These are phyloP conservation scores for Chironomus riparius DNA, from an alignment of 2,888 invertebrate species.

Conservation along the genomic window DNA sequence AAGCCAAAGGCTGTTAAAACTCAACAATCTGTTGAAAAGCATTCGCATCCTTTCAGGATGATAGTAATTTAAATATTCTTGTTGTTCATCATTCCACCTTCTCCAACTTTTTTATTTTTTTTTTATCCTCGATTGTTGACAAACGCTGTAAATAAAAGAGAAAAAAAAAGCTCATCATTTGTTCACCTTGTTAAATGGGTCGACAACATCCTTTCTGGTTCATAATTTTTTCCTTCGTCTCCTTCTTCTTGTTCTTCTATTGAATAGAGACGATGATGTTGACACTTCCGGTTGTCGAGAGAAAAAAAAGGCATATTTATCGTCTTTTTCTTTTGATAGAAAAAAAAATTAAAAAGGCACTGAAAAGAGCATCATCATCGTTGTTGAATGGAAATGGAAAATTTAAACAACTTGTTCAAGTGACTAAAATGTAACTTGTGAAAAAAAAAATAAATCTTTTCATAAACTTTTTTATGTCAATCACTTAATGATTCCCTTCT, in stretches of 20 bases:
- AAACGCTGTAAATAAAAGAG: not conserved
- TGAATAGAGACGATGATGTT: not conserved
- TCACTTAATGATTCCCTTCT: not conserved
- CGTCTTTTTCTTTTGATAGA: not conserved
- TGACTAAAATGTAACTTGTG: not conserved
- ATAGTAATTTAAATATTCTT: not conserved
- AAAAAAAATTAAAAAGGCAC: not conserved
- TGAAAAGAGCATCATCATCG: slow-evolving; percentile 1
- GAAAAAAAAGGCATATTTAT: not conserved
- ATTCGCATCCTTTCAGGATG: not conserved
- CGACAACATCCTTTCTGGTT: not conserved
- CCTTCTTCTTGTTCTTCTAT: not conserved
- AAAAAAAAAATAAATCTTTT: not conserved
- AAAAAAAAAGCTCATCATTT: not conserved
- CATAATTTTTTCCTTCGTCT: not conserved
- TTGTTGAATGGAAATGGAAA: not conserved
- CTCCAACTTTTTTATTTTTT: not conserved
- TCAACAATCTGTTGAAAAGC: not conserved
- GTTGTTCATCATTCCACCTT: not conserved
- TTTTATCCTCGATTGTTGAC: not conserved
- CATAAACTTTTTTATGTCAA: not conserved
- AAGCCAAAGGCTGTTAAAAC: not conserved
- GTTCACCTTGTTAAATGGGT: slow-evolving; percentile 20
- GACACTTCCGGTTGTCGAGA: slow-evolving; percentile 2
- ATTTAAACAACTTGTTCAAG: not conserved